Evolutionary conservation across 2,113 vertebrate genomes (phyloP).

Genomic region (Gymnocephalus cernua): DNA sequence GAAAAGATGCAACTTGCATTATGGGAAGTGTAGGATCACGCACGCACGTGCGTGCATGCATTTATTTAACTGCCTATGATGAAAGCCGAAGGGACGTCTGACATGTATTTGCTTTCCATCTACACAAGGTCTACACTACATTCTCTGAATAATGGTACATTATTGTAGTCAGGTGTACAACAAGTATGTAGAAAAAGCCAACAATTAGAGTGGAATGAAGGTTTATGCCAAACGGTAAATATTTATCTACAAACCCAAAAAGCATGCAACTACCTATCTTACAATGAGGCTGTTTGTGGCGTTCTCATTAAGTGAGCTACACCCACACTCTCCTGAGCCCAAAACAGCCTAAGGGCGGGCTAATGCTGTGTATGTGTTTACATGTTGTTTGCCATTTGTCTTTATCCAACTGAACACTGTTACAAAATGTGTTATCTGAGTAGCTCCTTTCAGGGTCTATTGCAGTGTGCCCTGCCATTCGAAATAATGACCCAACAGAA

Average conservation of each 20-base stretch:
- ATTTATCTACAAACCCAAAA: constrained; percentile 43
- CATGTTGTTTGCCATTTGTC: constrained; percentile 8
- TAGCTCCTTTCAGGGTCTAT: neutral
- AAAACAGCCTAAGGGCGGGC: constrained; percentile 12
- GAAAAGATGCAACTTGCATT: too few species aligned
- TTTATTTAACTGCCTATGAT: neutral
- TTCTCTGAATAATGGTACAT: neutral
- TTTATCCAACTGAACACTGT: constrained; percentile 4
- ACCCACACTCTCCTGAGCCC: neutral
- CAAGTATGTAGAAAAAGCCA: neutral
- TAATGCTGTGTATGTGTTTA: neutral
- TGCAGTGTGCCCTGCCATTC: neutral
- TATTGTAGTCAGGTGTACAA: neutral
- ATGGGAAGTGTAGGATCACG: neutral
- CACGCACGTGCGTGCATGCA: too few species aligned
- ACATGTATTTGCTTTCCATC: neutral
- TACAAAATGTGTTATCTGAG: constrained; percentile 28
- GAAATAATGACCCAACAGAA: constrained; percentile 8
- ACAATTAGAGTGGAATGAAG: neutral
- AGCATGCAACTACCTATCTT: constrained; percentile 21
- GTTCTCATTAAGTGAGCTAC: constrained; percentile 11
- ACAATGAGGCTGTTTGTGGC: constrained; percentile 16
- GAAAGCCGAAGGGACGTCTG: neutral
- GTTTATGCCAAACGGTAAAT: constrained; percentile 20
- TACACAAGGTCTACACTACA: neutral